These are phyloP conservation scores for Platycercus adscitus DNA, from an alignment of 2,113 vertebrate species.

Conservation along the genomic window DNA sequence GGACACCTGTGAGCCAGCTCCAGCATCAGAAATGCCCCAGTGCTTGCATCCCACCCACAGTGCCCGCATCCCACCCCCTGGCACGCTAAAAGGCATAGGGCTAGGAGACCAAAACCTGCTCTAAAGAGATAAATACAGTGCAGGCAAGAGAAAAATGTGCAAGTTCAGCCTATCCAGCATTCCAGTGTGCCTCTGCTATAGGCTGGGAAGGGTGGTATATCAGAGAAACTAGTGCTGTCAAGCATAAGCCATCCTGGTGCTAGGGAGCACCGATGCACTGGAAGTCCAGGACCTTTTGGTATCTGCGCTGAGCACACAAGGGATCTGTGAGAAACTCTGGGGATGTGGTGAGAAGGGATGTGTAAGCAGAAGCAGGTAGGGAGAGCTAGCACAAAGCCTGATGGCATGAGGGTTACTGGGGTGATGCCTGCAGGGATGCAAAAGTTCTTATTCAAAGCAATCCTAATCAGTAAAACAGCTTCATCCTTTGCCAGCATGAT, in stretches of 20 bases:
- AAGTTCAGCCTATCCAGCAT: neutral
- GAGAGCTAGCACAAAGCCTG: neutral
- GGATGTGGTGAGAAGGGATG: neutral
- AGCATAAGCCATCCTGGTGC: neutral
- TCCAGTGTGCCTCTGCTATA: neutral
- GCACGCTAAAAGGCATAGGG: neutral
- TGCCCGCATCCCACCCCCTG: neutral
- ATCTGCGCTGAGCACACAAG: neutral
- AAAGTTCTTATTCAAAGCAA: neutral
- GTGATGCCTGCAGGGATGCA: rapidly evolving
- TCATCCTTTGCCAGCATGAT: neutral
- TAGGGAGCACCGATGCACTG: neutral
- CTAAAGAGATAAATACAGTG: neutral
- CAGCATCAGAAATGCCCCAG: neutral
- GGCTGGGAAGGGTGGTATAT: neutral
- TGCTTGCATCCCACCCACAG: neutral
- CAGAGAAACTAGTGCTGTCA: neutral
- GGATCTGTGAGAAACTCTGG: neutral
- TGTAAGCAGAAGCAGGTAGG: neutral
- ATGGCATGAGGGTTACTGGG: neutral
- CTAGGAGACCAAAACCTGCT: neutral
- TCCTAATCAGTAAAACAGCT: neutral
- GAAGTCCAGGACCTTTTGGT: neutral
- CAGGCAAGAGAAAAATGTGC: neutral
- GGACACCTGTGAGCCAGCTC: neutral